Conservation (phyloP, 2,797 vertebrate species). For the Garrulus glandarius region DNA sequence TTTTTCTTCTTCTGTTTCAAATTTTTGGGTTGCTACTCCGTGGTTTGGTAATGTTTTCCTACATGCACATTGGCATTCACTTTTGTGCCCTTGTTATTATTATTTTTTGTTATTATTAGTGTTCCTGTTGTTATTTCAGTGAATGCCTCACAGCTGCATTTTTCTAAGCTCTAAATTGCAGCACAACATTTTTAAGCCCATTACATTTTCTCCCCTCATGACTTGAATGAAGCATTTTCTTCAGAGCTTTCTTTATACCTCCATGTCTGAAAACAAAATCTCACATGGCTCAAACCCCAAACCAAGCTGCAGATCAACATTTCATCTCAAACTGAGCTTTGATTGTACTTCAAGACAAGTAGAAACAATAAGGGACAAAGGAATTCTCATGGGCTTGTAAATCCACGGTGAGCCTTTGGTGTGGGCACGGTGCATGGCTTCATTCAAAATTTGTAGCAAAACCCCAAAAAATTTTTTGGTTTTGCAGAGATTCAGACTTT, state of each 20-base stretch:
- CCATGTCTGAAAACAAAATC: background rate
- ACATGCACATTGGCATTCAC: background rate
- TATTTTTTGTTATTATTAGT: background rate
- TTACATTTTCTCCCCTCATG: background rate
- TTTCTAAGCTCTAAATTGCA: background rate
- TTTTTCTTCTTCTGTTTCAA: background rate
- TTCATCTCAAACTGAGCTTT: background rate
- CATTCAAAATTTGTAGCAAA: background rate
- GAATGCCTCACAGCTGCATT: background rate
- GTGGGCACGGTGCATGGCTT: background rate
- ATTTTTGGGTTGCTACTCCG: constrained; percentile 6
- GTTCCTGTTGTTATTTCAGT: background rate
- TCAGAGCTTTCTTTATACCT: background rate
- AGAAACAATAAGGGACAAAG: background rate
- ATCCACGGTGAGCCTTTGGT: background rate
- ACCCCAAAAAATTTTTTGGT: background rate
- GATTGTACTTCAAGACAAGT: background rate
- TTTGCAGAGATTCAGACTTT: background rate
- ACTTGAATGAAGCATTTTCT: background rate
- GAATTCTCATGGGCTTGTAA: background rate
- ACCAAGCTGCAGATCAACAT: background rate
- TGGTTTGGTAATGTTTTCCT: constrained; percentile 4
- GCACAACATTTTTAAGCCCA: background rate
- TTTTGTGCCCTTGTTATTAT: background rate
- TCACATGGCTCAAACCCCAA: background rate